These are phyloP conservation scores for Esox lucius DNA, from an alignment of 2,797 vertebrate genomes.

Conservation along the genomic window DNA sequence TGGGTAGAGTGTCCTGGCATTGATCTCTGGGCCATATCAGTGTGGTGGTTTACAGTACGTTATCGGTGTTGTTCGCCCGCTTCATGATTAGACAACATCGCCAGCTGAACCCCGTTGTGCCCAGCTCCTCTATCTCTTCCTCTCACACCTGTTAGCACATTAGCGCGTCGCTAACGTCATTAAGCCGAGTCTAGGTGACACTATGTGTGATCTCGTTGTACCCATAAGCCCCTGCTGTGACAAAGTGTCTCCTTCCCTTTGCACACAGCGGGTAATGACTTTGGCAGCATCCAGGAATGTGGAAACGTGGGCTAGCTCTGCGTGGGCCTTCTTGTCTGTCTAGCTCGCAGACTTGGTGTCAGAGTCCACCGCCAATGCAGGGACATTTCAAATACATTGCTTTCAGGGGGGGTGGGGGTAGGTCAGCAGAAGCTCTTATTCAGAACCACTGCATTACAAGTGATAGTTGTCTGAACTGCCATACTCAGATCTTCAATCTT, in stretches of 20 bases:
- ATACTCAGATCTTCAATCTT: constrained; percentile 33
- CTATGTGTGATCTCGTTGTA: not conserved
- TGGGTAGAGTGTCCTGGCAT: not conserved
- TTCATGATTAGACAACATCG: not conserved
- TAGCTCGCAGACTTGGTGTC: not conserved
- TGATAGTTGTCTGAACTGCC: constrained; percentile 12
- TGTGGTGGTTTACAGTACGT: not conserved
- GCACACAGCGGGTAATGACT: not conserved
- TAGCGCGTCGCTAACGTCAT: not conserved
- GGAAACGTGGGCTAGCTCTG: not conserved
- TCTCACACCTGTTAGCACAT: not conserved
- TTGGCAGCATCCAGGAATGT: not conserved
- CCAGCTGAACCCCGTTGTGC: not conserved
- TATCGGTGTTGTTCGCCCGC: not conserved
- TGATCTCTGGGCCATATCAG: not conserved
- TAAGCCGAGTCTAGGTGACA: not conserved
- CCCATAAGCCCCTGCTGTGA: constrained; percentile 6
- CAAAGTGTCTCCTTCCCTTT: constrained; percentile 16
- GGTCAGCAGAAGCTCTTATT: not conserved
- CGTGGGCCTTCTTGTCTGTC: not conserved
- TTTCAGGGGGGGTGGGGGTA: not conserved
- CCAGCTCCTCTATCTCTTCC: not conserved
- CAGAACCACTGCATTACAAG: not conserved
- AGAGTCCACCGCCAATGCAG: not conserved
- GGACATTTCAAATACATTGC: not conserved